These are phyloP conservation scores for Bombyx huttoni DNA, from an alignment of 2,888 invertebrate species.

Conservation along the genomic window DNA sequence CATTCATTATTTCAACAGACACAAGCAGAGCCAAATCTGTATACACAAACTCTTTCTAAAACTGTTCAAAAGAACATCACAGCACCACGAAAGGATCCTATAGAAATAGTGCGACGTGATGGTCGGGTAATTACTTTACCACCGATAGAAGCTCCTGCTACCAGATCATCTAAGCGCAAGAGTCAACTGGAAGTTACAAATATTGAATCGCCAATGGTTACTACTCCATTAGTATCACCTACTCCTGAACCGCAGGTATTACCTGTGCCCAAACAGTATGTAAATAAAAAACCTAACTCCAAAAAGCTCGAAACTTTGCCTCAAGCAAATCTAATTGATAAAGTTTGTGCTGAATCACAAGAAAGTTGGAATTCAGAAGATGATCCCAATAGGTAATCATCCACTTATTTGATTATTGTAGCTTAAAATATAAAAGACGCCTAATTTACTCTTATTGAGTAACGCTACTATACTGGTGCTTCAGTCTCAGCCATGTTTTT, in stretches of 20 bases:
- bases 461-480: too few species aligned
- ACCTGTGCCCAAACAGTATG: slow-evolving; percentile 46
- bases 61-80: slow-evolving; percentile 28
- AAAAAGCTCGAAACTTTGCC: slow-evolving; percentile 36
- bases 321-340: slow-evolving; percentile 30
- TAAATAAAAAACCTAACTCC: slow-evolving; percentile 40
- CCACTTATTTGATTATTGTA: not conserved
- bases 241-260: slow-evolving; percentile 40
- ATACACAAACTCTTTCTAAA: slow-evolving; percentile 35
- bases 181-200: slow-evolving; percentile 48
- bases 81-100: slow-evolving; percentile 67
- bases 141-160: slow-evolving; percentile 87
- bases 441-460: too few species aligned
- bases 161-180: slow-evolving; percentile 79
- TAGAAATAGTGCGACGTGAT: slow-evolving; percentile 81
- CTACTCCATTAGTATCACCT: slow-evolving; percentile 17
- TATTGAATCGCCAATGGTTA: slow-evolving; percentile 16
- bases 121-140: slow-evolving; percentile 84
- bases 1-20: slow-evolving; percentile 24
- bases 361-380: slow-evolving; percentile 88
- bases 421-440: too few species aligned
- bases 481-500: too few species aligned
- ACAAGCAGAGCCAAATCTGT: slow-evolving; percentile 23
- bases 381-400: slow-evolving; percentile 82
- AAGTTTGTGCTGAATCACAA: slow-evolving; percentile 71